phyloP scores from a whole-genome alignment of 2,888 invertebrate species.

The Tribolium freemani region DNA sequence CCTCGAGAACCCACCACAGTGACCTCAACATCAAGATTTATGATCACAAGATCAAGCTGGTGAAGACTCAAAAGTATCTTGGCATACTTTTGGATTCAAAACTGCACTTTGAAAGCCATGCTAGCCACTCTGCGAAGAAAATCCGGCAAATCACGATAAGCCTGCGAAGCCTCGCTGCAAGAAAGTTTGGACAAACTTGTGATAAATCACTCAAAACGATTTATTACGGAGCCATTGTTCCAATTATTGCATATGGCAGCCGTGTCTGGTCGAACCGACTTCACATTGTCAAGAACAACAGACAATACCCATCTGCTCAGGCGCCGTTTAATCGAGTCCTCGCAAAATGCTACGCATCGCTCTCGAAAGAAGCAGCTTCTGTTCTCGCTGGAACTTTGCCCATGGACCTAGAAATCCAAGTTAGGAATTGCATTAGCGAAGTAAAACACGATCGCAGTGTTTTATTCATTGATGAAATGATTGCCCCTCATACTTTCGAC shows the following conservation, averaged over 20 bases:
- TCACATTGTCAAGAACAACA: not conserved
- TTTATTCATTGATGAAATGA: not conserved
- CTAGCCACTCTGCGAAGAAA: not conserved
- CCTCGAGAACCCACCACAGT: not conserved
- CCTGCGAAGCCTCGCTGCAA: not conserved
- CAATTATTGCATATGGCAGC: slow-evolving; percentile 1
- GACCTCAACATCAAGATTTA: not conserved
- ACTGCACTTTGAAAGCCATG: not conserved
- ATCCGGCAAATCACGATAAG: not conserved
- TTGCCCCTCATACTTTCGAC: not conserved
- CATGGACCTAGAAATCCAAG: slow-evolving; percentile 8
- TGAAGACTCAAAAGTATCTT: slow-evolving; percentile 1
- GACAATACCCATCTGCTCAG: not conserved
- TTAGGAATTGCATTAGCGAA: not conserved
- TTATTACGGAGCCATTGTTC: slow-evolving; percentile 1
- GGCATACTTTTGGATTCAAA: not conserved
- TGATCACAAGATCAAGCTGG: not conserved
- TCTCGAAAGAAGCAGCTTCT: not conserved
- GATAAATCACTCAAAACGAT: slow-evolving; percentile 3
- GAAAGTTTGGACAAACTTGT: not conserved
- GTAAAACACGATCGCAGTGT: not conserved
- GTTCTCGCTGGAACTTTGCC: slow-evolving; percentile 8
- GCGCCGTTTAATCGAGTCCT: not conserved
- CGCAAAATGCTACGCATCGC: not conserved
- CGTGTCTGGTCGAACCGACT: slow-evolving; percentile 14